These are phyloP conservation scores for Prunella fulvescens DNA, from an alignment of 2,113 vertebrate species.

Conservation along the genomic window DNA sequence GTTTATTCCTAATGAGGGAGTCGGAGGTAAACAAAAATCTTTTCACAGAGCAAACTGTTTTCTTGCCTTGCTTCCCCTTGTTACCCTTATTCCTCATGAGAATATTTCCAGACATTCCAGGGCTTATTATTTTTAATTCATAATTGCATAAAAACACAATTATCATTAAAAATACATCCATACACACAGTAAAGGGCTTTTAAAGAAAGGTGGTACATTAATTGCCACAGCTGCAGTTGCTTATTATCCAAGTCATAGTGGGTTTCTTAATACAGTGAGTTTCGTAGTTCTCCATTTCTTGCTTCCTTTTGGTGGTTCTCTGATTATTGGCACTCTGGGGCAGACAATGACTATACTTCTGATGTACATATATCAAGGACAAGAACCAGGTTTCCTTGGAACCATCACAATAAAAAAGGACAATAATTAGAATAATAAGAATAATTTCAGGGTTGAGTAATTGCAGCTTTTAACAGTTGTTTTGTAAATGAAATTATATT, in stretches of 20 bases:
- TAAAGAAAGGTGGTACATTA: neutral
- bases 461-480: neutral
- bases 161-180: neutral
- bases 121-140: neutral
- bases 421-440: neutral
- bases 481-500: neutral
- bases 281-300: neutral
- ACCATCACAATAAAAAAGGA: neutral
- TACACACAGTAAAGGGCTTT: neutral
- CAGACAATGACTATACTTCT: neutral
- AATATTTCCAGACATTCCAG: neutral
- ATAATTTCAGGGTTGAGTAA: neutral
- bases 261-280: neutral
- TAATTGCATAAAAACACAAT: neutral
- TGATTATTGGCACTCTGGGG: neutral
- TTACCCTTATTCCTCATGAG: rapidly evolving
- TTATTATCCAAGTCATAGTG: neutral
- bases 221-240: neutral
- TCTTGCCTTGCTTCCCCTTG: neutral
- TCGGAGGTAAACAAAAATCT: neutral
- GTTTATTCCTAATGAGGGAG: neutral
- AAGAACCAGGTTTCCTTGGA: neutral
- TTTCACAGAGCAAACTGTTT: neutral
- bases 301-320: neutral
- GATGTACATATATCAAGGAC: neutral